Percentiles rank a stretch among this genome's conserved stretches.
Conservation (phyloP, 2,113 vertebrate species). For the Petrocephalus microphthalmus region DNA sequence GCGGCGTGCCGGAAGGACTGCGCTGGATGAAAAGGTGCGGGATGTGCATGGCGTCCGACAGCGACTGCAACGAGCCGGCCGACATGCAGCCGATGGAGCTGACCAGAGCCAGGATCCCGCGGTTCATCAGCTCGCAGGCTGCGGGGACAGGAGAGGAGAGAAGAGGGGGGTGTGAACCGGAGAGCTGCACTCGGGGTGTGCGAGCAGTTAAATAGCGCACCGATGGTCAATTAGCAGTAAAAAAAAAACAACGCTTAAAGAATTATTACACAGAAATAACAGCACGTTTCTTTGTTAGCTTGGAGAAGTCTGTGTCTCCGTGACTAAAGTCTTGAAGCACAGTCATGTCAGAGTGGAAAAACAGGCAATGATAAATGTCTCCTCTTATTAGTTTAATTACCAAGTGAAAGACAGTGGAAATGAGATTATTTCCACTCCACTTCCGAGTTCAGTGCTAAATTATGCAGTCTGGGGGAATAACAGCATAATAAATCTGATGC, state of each 20-base stretch:
- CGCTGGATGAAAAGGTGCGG: conserved; percentile 96
- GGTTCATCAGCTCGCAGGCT: conserved; percentile 99
- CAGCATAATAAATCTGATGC: not conserved
- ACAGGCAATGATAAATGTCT: conserved; percentile 27
- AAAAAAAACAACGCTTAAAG: not conserved
- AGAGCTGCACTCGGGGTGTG: not conserved
- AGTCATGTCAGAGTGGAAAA: conserved; percentile 22
- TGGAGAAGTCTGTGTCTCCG: not conserved
- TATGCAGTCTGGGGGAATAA: not conserved
- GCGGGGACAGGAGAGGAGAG: conserved; percentile 31
- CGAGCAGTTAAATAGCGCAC: not conserved
- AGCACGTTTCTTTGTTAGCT: conserved; percentile 9
- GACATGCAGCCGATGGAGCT: conserved; percentile 97
- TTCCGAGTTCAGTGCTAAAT: conserved; percentile 30
- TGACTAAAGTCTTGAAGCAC: conserved; percentile 16
- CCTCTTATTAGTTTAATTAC: conserved; percentile 35
- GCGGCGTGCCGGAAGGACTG: conserved; percentile 74
- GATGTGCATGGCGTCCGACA: conserved; percentile 97
- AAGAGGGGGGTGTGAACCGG: not conserved
- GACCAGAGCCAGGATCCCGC: conserved; percentile 92
- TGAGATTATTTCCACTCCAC: conserved; percentile 35
- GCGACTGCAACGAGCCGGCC: conserved; percentile 83
- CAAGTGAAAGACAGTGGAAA: conserved; percentile 26
- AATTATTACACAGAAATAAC: not conserved
- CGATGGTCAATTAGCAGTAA: not conserved